Percentiles rank a stretch among this genome's conserved stretches.
phyloP scores from a whole-genome alignment of 2,888 invertebrate genomes.

The Steromphala cineraria region DNA sequence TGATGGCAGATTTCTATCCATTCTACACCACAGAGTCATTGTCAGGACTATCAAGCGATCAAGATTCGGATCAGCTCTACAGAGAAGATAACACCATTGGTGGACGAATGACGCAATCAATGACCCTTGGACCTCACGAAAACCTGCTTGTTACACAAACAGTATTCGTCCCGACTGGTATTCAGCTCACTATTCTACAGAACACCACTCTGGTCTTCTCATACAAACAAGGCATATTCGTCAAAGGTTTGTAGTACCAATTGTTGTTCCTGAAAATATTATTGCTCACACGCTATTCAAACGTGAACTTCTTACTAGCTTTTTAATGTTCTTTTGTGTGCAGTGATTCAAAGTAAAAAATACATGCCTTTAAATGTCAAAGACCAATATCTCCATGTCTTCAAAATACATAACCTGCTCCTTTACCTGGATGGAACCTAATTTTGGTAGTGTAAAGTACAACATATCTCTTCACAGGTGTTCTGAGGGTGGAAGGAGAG shows the following conservation, averaged over 20 bases:
- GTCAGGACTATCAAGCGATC: background rate
- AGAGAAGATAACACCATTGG: background rate
- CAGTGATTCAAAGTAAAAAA: no score
- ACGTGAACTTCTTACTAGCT: no score
- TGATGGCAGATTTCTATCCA: background rate
- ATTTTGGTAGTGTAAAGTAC: no score
- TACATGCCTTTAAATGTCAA: no score
- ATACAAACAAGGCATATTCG: slow-evolving; percentile 1
- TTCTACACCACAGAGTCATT: background rate
- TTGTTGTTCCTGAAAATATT: no score
- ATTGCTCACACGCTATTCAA: no score
- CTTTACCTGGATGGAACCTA: no score
- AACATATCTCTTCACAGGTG: no score
- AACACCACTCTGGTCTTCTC: background rate
- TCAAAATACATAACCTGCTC: no score
- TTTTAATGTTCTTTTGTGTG: no score
- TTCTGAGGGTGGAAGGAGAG: background rate
- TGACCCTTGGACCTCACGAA: background rate
- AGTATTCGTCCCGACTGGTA: background rate
- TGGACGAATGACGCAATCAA: background rate
- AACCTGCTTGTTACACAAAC: background rate
- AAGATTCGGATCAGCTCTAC: background rate
- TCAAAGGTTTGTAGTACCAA: background rate
- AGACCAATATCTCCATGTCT: no score
- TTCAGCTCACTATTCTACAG: background rate